Percentiles rank a stretch among this genome's conserved stretches.
phyloP scores from a whole-genome alignment of 2,113 vertebrate genomes.

The Phaetusa simplex region DNA sequence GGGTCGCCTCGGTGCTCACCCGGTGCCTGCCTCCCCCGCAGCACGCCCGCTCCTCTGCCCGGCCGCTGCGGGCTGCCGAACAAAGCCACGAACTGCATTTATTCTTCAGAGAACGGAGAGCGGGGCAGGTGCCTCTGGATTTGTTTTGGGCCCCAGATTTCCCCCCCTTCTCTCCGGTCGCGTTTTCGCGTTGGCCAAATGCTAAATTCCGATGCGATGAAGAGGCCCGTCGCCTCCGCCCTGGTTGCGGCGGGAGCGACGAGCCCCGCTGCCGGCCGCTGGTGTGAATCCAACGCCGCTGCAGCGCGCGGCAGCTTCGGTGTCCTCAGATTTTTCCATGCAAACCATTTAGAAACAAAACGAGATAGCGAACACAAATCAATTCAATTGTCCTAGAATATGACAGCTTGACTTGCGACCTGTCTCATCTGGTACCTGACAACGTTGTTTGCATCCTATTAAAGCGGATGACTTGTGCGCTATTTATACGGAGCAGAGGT shows the following conservation, averaged over 20 bases:
- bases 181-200: not conserved
- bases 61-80: fast-evolving
- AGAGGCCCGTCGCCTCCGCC: not conserved
- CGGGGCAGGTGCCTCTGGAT: too few relatives aligned
- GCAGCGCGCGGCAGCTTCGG: not conserved
- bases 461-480: not conserved
- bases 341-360: not conserved
- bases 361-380: slow-evolving; percentile 9
- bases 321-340: not conserved
- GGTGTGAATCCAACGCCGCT: not conserved
- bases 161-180: not conserved
- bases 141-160: too few relatives aligned
- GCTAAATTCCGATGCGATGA: fast-evolving
- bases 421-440: not conserved
- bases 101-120: not conserved
- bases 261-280: not conserved
- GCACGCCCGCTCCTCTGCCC: not conserved
- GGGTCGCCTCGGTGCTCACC: not conserved
- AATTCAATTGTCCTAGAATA: not conserved
- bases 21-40: not conserved
- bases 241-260: fast-evolving
- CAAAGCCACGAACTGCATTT: not conserved
- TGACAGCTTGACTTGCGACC: slow-evolving; percentile 13
- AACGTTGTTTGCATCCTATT: slow-evolving; percentile 26
- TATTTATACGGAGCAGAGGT: not conserved